These are phyloP conservation scores for Salticus scenicus DNA, from an alignment of 2,888 invertebrate genomes.

Conservation along the genomic window DNA sequence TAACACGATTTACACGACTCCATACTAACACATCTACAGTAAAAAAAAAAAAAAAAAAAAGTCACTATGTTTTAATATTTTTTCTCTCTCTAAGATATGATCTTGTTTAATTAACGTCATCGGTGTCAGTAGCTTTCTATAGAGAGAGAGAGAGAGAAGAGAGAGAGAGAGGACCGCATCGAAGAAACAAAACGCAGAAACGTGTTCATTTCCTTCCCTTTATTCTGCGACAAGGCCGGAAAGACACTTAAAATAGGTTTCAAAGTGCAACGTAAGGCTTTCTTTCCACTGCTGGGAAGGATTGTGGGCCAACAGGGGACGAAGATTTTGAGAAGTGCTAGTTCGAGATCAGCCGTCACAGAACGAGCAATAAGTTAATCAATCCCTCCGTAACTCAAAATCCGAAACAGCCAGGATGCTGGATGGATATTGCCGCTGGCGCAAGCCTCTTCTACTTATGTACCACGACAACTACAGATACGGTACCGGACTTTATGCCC, in stretches of 20 bases:
- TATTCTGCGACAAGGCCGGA: constrained; percentile 46
- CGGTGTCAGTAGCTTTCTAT: constrained; percentile 17
- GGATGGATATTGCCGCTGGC: constrained; percentile 66
- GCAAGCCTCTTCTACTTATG: constrained; percentile 71
- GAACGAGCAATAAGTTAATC: constrained; percentile 25
- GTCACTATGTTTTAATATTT: background rate
- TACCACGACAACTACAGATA: constrained; percentile 72
- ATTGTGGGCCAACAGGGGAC: constrained; percentile 47
- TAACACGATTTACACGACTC: too few relatives aligned
- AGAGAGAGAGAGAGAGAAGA: constrained; percentile 16
- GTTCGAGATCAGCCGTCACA: constrained; percentile 33
- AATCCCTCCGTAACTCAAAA: constrained; percentile 28
- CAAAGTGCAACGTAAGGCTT: constrained; percentile 53
- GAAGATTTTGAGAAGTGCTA: constrained; percentile 1
- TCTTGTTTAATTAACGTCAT: background rate
- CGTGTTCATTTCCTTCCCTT: constrained; percentile 10
- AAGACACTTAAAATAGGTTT: constrained; percentile 54
- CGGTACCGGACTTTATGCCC: constrained; percentile 71
- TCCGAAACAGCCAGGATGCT: constrained; percentile 36
- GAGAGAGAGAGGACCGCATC: background rate
- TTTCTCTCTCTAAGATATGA: background rate
- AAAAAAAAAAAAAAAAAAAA: background rate
- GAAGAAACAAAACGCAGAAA: constrained; percentile 20
- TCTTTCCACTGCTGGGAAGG: background rate
- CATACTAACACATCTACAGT: background rate